These are phyloP conservation scores for Alviniconcha strummeri DNA, from an alignment of 2,888 invertebrate genomes.

Conservation along the genomic window DNA sequence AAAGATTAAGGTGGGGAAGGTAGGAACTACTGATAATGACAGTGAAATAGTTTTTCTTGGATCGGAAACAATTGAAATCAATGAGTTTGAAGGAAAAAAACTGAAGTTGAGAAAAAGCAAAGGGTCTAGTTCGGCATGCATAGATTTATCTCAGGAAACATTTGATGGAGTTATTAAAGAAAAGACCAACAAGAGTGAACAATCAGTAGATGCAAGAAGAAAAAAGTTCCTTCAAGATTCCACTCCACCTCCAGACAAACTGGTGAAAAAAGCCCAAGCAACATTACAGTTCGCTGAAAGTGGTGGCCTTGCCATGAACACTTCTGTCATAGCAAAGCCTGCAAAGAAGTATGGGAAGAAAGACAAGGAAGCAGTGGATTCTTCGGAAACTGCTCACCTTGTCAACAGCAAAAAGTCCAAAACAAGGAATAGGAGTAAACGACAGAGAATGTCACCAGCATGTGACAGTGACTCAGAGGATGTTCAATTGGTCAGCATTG, in stretches of 20 bases:
- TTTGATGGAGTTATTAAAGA: not conserved
- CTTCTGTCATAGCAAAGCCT: not conserved
- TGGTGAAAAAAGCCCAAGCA: constrained; percentile 17
- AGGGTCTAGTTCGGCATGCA: not conserved
- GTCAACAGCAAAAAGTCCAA: not conserved
- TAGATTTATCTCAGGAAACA: not conserved
- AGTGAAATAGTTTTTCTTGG: constrained; percentile 27
- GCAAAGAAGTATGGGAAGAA: not conserved
- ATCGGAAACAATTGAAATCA: constrained; percentile 25
- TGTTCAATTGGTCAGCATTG: too few species aligned
- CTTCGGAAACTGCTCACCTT: not conserved
- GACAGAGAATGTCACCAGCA: not conserved
- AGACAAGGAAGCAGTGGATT: constrained; percentile 1
- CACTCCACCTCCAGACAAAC: not conserved
- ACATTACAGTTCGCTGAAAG: constrained; percentile 24
- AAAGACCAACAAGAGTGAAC: not conserved
- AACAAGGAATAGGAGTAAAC: not conserved
- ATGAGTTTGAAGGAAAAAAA: not conserved
- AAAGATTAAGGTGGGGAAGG: not conserved
- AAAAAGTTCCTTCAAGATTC: constrained; percentile 7
- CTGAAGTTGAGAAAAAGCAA: not conserved
- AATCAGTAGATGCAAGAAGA: not conserved
- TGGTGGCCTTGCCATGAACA: constrained; percentile 24
- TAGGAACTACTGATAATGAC: not conserved
- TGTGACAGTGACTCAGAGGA: not conserved